Base-by-base conservation (phyloP, 2,888 invertebrate genomes). In the Temnothorax unifasciatus region DNA sequence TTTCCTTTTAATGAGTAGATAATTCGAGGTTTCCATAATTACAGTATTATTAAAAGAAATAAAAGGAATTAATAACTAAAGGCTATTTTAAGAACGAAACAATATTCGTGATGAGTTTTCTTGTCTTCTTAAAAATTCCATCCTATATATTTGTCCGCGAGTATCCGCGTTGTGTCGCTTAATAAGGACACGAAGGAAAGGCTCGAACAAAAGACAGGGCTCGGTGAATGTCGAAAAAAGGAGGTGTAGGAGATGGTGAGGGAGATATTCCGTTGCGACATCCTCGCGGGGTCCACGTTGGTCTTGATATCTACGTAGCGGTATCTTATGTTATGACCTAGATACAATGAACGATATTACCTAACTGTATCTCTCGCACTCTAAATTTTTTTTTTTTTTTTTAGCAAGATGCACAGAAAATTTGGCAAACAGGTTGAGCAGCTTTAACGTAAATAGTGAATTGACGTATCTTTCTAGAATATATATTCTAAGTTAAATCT, bases 281-380 rank as follows among this genome's bases (percentile, higher is more conserved):
- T 88, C 75, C 84, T 83, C 85, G 87, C 88, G 91, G 90, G 91
- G 90, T 90, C 90, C 91, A 91, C 86, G 89, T 92, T 92, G 89
- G 89, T 91, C 87, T 84, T 87, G 91, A 92, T 92, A 92, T 79
- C 77, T 76, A 66, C 52, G 21, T 69, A 77, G 54, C 77, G 68
- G 54, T 54, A 68, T 74, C 74, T 75, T 75, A 61, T 44, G 63
- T 57, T 69, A 44, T 44, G 77, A 79, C 69, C 77, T 54, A 77
- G 69, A 77, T 77, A 44, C n/a, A 79, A 79, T 44, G 57, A 57
- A 34, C 44, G 69, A 79, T 77, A 79, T 79, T 79, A 57, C 29
- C n/a, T 44, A 79, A 69, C 57, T 57, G 54, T 77, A 54, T 21
- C 54, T 57, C 68, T 21, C 38, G 66, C 41, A 59, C 34, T 69